Evolutionary conservation across 1,140 invertebrate species (phyloP).

Genomic region (Psilanteris sp.): DNA sequence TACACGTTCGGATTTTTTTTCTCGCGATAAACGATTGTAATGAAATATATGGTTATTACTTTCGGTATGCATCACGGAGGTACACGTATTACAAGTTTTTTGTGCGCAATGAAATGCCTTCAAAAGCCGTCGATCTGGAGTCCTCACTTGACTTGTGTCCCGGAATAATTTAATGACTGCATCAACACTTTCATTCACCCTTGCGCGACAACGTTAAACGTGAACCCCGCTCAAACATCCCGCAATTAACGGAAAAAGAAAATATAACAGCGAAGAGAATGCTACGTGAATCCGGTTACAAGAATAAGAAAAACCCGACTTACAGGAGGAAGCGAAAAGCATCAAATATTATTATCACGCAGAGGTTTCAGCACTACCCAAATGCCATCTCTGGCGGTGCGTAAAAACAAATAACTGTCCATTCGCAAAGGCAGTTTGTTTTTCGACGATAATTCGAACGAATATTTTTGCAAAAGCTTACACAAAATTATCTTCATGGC

Average conservation of each 20-base stretch:
- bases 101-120: conserved; percentile 52
- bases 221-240: conserved; percentile 37
- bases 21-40: conserved; percentile 13
- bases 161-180: conserved; percentile 64
- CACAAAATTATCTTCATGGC: conserved; percentile 52
- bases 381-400: neutral
- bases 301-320: conserved; percentile 17
- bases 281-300: conserved; percentile 6
- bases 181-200: conserved; percentile 62
- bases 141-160: conserved; percentile 57
- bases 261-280: conserved; percentile 21
- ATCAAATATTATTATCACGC: conserved; percentile 23
- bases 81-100: conserved; percentile 33
- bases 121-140: conserved; percentile 53
- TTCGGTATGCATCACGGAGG: conserved; percentile 16
- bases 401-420: conserved; percentile 6
- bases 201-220: conserved; percentile 40
- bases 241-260: conserved; percentile 49
- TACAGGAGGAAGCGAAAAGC: too few relatives aligned
- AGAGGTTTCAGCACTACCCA: conserved; percentile 4
- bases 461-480: conserved; percentile 40
- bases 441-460: conserved; percentile 36
- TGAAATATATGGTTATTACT: conserved; percentile 41
- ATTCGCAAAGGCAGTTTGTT: neutral
- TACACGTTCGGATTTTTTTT: neutral